Base-by-base conservation (phyloP, 2,888 invertebrate species). In the Yponomeuta cagnagella region DNA sequence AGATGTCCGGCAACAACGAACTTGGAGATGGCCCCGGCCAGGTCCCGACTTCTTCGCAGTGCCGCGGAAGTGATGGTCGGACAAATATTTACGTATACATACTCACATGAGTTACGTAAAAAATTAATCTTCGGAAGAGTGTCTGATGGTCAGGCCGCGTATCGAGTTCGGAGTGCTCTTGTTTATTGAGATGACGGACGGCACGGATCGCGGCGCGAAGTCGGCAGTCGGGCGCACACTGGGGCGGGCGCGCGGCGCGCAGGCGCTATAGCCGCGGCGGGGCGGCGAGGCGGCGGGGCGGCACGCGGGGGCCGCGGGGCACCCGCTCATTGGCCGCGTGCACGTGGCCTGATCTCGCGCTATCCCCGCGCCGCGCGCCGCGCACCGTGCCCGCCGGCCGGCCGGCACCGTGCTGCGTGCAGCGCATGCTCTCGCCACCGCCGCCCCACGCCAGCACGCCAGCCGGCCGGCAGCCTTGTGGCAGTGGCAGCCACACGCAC, bases 291-390 rank as follows among this genome's bases (percentile, higher is more conserved):
- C 73, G 43, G 15, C 37, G 8, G 23, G 76, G 76, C 74, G 75
- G 71, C 72, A 74, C 73, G 70, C 76, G 76, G 72, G 76, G 79
- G 78, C 78, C 84, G 92, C 93, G 94, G 95, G 94, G 95, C 94
- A 94, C 94, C 94, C 95, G 94, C 94, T 95, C 95, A 94, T 70
- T 70, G 94, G 94, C 95, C 95, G 95, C 94, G 95, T 94, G 93
- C 91, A 82, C 82, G 84, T 92, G 89, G 85, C 95, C 95, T 70
- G 70, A 70, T 75, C 71, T 69, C 72, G 71, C 72, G 72, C 71
- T 71, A 70, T 74, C 71, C 43, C 43, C 43, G 43, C 43, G 43
- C 43, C 43, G 43, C 43, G 33, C 71, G 69, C 58, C 33, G 72
- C 65, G 71, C 23, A 23, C 1, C 75, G 71, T 71, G 67, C 71